A percentile compares a stretch with the other conserved stretches of the same genome.
Evolutionary conservation across 2,113 vertebrate species (phyloP).

Genomic region (Leptocoma aspasia): DNA sequence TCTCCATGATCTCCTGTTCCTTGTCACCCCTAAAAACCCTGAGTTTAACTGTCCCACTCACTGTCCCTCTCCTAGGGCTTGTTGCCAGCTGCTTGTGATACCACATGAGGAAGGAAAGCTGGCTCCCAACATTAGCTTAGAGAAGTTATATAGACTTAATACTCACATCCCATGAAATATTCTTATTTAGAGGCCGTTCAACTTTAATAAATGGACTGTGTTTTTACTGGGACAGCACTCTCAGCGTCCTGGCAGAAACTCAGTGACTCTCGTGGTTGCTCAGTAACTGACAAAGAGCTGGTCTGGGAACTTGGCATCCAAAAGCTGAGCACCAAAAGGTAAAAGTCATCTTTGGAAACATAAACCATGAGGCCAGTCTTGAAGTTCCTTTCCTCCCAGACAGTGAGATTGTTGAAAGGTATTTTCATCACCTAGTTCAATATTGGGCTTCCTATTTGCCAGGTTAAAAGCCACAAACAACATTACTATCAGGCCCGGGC

Average conservation of each 20-base stretch:
- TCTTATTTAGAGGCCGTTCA: neutral
- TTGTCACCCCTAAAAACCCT: neutral
- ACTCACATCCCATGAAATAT: neutral
- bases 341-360: neutral
- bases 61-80: neutral
- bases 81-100: neutral
- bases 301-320: neutral
- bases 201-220: neutral
- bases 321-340: neutral
- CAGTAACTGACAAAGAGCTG: neutral
- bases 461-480: neutral
- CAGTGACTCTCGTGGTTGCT: accelerated
- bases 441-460: neutral
- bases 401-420: neutral
- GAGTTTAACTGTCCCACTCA: neutral
- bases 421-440: neutral
- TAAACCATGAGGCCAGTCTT: neutral
- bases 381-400: neutral
- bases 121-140: neutral
- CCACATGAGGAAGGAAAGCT: neutral
- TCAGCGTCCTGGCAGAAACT: neutral
- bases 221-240: neutral
- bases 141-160: neutral
- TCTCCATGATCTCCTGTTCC: neutral
- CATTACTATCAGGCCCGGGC: neutral